A percentile compares a stretch with the other conserved stretches of the same genome.
Evolutionary conservation across 2,797 vertebrate species (phyloP).

Genomic region (Anableps anableps): DNA sequence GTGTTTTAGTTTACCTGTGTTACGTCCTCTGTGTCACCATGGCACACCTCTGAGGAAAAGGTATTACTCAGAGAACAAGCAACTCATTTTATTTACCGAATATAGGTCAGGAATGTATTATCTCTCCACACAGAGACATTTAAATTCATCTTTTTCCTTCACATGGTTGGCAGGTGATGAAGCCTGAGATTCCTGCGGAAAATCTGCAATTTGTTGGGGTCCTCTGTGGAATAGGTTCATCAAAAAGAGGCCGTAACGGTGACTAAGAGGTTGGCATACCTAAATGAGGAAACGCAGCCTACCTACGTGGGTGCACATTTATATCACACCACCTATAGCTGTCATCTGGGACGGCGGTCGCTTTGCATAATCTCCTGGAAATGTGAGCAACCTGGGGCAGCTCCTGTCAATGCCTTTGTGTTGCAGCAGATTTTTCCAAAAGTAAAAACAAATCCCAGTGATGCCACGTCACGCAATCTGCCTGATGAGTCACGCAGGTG

Average conservation of each 20-base stretch:
- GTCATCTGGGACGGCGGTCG: constrained; percentile 30
- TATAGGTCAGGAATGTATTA: not conserved
- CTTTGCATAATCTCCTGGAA: constrained; percentile 28
- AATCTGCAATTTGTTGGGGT: constrained; percentile 8
- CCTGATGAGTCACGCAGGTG: constrained; percentile 54
- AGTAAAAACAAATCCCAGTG: constrained; percentile 3
- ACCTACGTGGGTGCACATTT: constrained; percentile 49
- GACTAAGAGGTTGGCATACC: constrained; percentile 44
- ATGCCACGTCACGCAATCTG: not conserved
- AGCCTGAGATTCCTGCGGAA: constrained; percentile 11
- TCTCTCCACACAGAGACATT: not conserved
- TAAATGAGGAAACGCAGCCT: constrained; percentile 36
- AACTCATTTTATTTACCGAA: not conserved
- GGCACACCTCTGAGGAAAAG: not conserved
- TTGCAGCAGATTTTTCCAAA: not conserved
- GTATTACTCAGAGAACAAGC: not conserved
- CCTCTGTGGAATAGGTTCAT: constrained; percentile 14
- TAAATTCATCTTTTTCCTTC: not conserved
- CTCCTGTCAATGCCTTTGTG: constrained; percentile 12
- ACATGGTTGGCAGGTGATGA: not conserved
- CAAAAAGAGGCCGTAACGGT: constrained; percentile 9
- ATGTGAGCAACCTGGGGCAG: constrained; percentile 30
- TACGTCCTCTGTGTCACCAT: not conserved
- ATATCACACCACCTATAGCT: constrained; percentile 41
- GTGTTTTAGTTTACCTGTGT: not conserved